These are phyloP conservation scores for Rallus crepitans DNA, from an alignment of 2,797 vertebrate species.

Conservation along the genomic window DNA sequence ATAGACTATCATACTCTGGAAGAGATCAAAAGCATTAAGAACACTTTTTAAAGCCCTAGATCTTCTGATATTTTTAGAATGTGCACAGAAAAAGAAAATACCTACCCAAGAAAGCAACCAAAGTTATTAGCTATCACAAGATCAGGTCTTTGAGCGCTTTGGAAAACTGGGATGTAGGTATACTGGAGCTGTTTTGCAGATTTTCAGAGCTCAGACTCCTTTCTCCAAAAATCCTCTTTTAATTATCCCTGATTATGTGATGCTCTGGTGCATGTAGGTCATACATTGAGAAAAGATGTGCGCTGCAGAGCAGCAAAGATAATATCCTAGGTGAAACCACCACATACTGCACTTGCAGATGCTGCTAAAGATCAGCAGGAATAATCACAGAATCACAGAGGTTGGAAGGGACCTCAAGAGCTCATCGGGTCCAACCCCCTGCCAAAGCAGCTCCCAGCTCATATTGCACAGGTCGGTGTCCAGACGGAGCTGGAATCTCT, in stretches of 20 bases:
- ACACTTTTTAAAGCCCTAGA: not conserved
- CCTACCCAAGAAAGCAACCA: not conserved
- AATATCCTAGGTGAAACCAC: not conserved
- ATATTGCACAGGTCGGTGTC: no score
- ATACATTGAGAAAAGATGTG: not conserved
- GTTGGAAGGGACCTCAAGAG: no score
- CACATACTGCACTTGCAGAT: not conserved
- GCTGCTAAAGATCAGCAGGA: not conserved
- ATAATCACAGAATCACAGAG: not conserved
- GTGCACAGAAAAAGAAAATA: not conserved
- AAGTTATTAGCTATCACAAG: not conserved
- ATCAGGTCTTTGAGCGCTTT: not conserved
- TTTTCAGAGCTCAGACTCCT: not conserved
- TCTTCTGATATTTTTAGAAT: not conserved
- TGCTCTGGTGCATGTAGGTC: fast-evolving
- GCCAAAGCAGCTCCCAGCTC: no score
- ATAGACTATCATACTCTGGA: not conserved
- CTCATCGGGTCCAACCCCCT: no score
- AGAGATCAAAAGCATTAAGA: not conserved
- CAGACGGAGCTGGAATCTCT: no score
- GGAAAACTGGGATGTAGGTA: not conserved
- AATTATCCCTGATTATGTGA: not conserved
- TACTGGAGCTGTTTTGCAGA: not conserved
- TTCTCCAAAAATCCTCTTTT: not conserved
- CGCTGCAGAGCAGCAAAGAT: not conserved